These are phyloP conservation scores for Ataeniobius toweri DNA, from an alignment of 2,797 vertebrate species.

Conservation along the genomic window DNA sequence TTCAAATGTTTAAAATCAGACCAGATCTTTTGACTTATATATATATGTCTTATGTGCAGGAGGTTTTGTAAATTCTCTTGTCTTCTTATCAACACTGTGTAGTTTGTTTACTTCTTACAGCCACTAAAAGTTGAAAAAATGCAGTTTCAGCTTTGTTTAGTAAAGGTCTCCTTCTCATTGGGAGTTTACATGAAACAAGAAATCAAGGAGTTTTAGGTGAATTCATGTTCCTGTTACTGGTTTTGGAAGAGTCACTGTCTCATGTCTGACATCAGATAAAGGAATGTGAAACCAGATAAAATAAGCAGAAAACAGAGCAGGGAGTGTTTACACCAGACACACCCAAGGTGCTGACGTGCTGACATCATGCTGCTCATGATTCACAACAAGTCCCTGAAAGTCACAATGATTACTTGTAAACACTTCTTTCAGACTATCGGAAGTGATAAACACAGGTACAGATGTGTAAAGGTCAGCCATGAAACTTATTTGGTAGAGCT, in stretches of 20 bases:
- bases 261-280: not conserved
- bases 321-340: slow-evolving; percentile 33
- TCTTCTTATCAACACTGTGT: too few species aligned
- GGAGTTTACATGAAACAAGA: too few species aligned
- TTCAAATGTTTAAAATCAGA: not conserved
- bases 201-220: not conserved
- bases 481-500: not conserved
- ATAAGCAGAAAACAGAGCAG: slow-evolving; percentile 1
- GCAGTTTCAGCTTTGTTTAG: not conserved
- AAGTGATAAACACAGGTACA: not conserved
- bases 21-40: not conserved
- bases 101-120: not conserved
- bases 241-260: slow-evolving; percentile 21
- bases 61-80: too few species aligned
- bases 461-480: not conserved
- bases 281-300: slow-evolving; percentile 45
- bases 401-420: not conserved
- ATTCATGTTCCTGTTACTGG: slow-evolving; percentile 10
- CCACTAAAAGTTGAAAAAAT: not conserved
- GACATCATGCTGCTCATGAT: slow-evolving; percentile 1
- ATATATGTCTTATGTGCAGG: not conserved
- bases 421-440: not conserved
- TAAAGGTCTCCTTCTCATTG: too few species aligned
- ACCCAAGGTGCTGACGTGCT: not conserved
- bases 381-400: not conserved